Conservation (phyloP, 2,888 invertebrate species). For the Acheta domesticus region DNA sequence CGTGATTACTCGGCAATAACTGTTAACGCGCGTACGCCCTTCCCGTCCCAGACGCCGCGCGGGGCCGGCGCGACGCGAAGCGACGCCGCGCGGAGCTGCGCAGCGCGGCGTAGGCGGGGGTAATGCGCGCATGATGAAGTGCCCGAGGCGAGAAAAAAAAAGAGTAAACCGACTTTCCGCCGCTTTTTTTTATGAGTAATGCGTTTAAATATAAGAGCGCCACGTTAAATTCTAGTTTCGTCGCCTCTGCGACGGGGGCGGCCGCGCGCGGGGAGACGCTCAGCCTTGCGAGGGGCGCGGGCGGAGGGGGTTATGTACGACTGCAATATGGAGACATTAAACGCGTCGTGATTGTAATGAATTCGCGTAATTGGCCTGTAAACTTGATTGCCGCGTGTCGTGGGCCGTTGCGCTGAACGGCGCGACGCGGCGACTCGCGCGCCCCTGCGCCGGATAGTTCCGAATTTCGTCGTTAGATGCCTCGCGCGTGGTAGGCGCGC, state of each 20-base stretch:
- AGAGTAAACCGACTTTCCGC: background rate
- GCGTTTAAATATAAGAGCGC: slow-evolving; percentile 5
- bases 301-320: background rate
- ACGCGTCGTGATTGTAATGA: slow-evolving; percentile 10
- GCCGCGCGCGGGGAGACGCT: background rate
- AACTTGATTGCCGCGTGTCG: slow-evolving; percentile 18
- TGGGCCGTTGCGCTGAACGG: background rate
- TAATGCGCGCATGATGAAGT: slow-evolving; percentile 6
- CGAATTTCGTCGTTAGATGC: background rate
- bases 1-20: too few species aligned
- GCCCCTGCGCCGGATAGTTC: background rate
- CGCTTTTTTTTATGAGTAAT: background rate
- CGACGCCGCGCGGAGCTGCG: background rate
- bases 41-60: background rate
- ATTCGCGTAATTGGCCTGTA: slow-evolving; percentile 1
- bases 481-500: background rate
- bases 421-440: background rate
- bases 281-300: background rate
- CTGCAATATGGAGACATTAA: slow-evolving; percentile 18
- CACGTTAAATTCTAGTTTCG: background rate
- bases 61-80: background rate
- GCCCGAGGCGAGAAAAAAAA: background rate
- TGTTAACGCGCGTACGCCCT: too few species aligned
- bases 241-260: background rate
- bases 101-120: background rate